phyloP scores from a whole-genome alignment of 2,113 vertebrate species.

The Lagopus muta region DNA sequence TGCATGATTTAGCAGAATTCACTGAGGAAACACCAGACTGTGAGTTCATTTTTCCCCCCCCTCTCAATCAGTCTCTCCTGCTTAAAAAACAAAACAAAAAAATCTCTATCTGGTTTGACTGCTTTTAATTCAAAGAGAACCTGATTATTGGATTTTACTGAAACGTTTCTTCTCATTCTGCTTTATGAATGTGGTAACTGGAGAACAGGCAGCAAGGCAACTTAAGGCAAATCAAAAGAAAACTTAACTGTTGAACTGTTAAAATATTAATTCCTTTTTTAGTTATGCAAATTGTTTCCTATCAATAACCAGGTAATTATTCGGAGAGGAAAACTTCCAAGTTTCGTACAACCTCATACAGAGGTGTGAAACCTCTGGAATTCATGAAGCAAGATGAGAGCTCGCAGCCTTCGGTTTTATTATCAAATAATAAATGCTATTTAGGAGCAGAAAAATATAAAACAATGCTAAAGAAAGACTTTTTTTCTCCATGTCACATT shows the following conservation, averaged over 20 bases:
- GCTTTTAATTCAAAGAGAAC: background rate
- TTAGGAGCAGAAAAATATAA: background rate
- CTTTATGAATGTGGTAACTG: background rate
- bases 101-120: background rate
- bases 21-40: background rate
- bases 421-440: background rate
- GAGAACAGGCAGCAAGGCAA: background rate
- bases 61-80: background rate
- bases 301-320: background rate
- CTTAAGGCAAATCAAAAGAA: background rate
- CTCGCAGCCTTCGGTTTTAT: background rate
- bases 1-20: background rate
- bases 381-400: background rate
- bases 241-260: background rate
- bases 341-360: background rate
- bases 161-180: background rate
- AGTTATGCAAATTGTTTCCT: background rate
- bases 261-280: background rate
- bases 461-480: background rate
- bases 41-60: background rate
- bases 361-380: constrained; percentile 4
- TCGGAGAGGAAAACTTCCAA: constrained; percentile 12
- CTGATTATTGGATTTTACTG: background rate
- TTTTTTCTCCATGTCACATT: background rate
- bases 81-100: background rate